Evolutionary conservation across 2,888 invertebrate genomes (phyloP).

Genomic region (Eupithecia abbreviata): DNA sequence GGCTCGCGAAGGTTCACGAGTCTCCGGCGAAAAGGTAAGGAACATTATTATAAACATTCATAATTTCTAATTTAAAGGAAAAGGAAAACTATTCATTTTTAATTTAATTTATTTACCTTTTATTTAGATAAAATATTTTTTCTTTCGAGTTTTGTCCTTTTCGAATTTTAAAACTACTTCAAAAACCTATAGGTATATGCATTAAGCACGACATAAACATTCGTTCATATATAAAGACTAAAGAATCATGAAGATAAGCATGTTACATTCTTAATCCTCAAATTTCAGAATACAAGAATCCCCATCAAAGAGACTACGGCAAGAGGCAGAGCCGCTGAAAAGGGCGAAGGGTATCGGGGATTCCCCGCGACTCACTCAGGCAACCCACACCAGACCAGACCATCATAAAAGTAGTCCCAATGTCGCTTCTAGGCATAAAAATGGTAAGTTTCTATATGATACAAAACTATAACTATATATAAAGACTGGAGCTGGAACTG

Average conservation of each 20-base stretch:
- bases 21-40: constrained; percentile 67
- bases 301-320: constrained; percentile 74
- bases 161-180: neutral
- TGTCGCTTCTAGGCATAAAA: constrained; percentile 81
- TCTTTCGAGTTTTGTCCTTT: neutral
- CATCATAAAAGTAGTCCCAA: constrained; percentile 87
- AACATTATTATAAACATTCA: no score
- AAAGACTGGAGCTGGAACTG: no score
- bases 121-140: neutral
- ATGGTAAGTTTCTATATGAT: constrained; percentile 53
- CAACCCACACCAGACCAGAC: constrained; percentile 67
- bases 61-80: no score
- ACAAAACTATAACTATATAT: no score
- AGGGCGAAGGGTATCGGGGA: constrained; percentile 74
- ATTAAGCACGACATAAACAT: no score
- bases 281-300: constrained; percentile 63
- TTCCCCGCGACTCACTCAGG: constrained; percentile 72
- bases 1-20: constrained; percentile 70
- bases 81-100: no score
- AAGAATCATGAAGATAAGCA: no score
- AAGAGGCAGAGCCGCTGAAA: constrained; percentile 77
- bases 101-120: no score
- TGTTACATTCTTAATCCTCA: neutral
- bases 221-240: no score
- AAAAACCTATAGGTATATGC: neutral